A percentile compares a stretch with the other conserved stretches of the same genome.
Conservation (phyloP, 2,113 vertebrate genomes). For the Serinus canaria region DNA sequence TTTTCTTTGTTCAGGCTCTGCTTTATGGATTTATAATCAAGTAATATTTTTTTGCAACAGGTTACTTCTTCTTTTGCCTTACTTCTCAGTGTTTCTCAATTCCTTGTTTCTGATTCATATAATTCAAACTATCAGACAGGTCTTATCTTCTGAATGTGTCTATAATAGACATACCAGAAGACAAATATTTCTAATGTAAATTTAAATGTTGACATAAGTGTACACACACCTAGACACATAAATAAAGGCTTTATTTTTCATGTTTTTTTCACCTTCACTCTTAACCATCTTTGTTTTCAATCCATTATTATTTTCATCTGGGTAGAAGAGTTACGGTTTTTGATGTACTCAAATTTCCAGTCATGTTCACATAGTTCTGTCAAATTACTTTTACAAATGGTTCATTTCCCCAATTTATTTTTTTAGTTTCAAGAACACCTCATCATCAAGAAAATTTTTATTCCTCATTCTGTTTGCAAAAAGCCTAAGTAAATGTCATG, state of each 20-base stretch:
- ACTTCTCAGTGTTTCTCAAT: background rate
- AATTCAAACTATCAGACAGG: background rate
- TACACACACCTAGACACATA: background rate
- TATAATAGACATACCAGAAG: background rate
- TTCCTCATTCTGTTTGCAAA: background rate
- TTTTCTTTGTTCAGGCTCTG: background rate
- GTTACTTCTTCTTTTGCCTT: background rate
- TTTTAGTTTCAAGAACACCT: background rate
- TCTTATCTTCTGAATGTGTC: background rate
- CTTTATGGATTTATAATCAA: background rate
- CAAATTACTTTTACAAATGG: background rate
- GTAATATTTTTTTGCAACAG: background rate
- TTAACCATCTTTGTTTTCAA: background rate
- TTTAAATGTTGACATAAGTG: background rate
- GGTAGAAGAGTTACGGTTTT: background rate
- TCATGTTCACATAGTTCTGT: background rate
- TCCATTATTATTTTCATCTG: background rate
- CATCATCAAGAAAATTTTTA: background rate
- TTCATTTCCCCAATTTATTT: background rate
- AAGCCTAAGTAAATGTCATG: rapidly evolving
- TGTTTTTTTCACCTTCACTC: background rate
- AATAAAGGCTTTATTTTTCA: background rate
- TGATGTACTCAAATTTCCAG: background rate
- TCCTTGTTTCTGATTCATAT: background rate
- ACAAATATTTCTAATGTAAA: background rate